Evolutionary conservation across 2,888 invertebrate species (phyloP).

Genomic region (Helobdella robusta): DNA sequence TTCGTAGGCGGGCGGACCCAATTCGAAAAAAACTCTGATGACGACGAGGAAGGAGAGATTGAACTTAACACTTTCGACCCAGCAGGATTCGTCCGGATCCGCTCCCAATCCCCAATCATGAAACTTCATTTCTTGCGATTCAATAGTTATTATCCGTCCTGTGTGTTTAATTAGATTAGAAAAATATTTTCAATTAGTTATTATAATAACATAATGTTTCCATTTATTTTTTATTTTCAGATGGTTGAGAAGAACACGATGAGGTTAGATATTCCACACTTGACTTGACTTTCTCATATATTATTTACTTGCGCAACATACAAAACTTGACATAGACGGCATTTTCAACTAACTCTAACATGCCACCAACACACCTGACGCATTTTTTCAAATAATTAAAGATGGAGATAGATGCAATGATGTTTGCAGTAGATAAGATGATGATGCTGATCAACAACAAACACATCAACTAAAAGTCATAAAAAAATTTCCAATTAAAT

Average conservation of each 20-base stretch:
- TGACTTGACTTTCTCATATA: neutral
- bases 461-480: no score
- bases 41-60: conserved; percentile 41
- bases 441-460: no score
- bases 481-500: no score
- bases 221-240: neutral
- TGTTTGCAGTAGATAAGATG: no score
- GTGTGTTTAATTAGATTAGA: neutral
- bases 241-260: neutral
- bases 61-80: conserved; percentile 39
- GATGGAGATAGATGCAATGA: no score
- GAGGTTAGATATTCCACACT: neutral
- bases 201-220: neutral
- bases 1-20: conserved; percentile 39
- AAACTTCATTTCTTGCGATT: conserved; percentile 42
- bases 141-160: conserved; percentile 44
- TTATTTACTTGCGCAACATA: no score
- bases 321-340: no score
- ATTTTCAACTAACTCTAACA: no score
- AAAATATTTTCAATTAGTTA: neutral
- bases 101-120: conserved; percentile 39
- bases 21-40: conserved; percentile 42
- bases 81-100: conserved; percentile 42
- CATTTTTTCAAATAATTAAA: no score
- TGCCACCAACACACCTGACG: no score